Conservation (phyloP, 2,888 invertebrate species). For the Pristionchus arcanus region DNA sequence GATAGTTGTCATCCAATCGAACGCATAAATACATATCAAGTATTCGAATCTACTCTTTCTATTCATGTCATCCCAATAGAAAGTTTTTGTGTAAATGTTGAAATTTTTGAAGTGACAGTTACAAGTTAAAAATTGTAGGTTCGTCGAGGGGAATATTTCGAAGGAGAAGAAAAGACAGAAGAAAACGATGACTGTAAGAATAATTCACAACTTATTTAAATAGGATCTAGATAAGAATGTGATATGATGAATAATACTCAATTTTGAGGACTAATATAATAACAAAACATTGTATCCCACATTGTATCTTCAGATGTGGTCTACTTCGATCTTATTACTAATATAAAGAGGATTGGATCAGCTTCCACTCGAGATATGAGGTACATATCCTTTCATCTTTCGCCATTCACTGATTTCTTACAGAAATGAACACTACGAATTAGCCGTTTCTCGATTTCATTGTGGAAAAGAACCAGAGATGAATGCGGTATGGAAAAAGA, state of each 20-base stretch:
- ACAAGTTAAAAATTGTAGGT: background rate
- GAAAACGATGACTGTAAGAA: slow-evolving; percentile 58
- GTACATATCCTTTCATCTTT: background rate
- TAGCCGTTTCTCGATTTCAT: slow-evolving; percentile 30
- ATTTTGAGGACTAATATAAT: too few relatives aligned
- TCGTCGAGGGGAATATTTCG: slow-evolving; percentile 62
- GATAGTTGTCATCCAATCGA: background rate
- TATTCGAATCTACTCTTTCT: background rate
- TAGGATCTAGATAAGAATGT: too few relatives aligned
- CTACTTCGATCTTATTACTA: slow-evolving; percentile 68
- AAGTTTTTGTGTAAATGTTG: background rate
- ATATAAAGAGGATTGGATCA: slow-evolving; percentile 55
- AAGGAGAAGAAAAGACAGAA: slow-evolving; percentile 70
- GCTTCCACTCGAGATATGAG: background rate
- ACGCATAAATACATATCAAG: background rate
- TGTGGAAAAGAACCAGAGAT: slow-evolving; percentile 46
- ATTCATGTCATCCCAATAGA: background rate
- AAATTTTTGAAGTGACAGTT: too few relatives aligned
- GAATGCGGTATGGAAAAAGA: slow-evolving; percentile 1
- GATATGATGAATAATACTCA: too few relatives aligned
- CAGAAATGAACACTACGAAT: slow-evolving; percentile 44
- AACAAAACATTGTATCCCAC: too few relatives aligned
- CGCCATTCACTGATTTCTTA: background rate
- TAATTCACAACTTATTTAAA: too few relatives aligned
- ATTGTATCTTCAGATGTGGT: slow-evolving; percentile 58